These are phyloP conservation scores for Diachrysia chrysitis DNA, from an alignment of 2,888 invertebrate species.

Conservation along the genomic window DNA sequence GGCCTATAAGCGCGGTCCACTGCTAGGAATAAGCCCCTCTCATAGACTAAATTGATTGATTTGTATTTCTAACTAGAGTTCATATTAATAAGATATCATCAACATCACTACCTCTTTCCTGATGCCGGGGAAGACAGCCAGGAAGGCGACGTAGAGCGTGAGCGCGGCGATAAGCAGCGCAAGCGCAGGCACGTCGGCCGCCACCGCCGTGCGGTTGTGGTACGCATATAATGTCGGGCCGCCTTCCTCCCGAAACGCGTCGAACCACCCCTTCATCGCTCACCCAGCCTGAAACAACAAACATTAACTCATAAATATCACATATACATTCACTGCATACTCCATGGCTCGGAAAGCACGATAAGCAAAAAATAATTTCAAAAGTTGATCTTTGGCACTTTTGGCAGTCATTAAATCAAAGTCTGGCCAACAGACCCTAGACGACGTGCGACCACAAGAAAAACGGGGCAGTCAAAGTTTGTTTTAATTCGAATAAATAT, in stretches of 20 bases:
- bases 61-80: background rate
- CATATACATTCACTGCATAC: background rate
- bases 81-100: background rate
- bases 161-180: constrained; percentile 96
- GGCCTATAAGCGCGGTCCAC: too few species aligned
- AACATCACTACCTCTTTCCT: constrained; percentile 93
- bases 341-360: background rate
- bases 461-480: too few species aligned
- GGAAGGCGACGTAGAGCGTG: constrained; percentile 97
- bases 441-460: too few species aligned
- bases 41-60: background rate
- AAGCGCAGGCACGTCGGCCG: constrained; percentile 96
- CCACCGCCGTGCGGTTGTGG: constrained; percentile 98
- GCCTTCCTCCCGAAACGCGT: constrained; percentile 98
- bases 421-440: too few species aligned
- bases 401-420: too few species aligned
- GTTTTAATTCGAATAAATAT: too few species aligned
- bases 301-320: background rate
- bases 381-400: too few species aligned
- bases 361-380: too few species aligned
- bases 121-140: constrained; percentile 98
- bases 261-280: constrained; percentile 98
- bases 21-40: too few species aligned
- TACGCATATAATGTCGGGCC: constrained; percentile 98
- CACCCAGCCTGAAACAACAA: constrained; percentile 81